Evolutionary conservation across 1,140 invertebrate genomes (phyloP).

Genomic region (Tetramorium alpestre): DNA sequence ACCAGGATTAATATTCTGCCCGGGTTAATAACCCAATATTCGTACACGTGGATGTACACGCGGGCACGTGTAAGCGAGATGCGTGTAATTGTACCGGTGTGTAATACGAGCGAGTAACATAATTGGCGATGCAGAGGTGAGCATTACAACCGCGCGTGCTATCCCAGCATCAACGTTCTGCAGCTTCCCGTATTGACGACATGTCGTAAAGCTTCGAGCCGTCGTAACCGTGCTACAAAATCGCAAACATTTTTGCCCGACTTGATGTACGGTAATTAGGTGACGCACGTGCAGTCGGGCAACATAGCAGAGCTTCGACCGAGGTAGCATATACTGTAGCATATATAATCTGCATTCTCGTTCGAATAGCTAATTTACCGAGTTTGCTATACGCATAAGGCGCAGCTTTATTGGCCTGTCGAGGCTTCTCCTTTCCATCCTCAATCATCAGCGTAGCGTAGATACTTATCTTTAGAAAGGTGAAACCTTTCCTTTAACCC

Average conservation of each 20-base stretch:
- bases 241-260: neutral
- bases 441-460: neutral
- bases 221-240: conserved; percentile 1
- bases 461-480: conserved; percentile 42
- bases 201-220: neutral
- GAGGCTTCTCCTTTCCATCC: conserved; percentile 5
- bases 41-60: neutral
- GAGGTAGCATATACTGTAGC: neutral
- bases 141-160: conserved; percentile 30
- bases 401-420: neutral
- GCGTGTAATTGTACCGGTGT: neutral
- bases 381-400: conserved; percentile 12
- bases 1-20: conserved; percentile 67
- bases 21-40: conserved; percentile 68
- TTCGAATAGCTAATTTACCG: conserved; percentile 26
- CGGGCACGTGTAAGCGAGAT: neutral
- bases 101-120: conserved; percentile 33
- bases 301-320: neutral
- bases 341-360: neutral
- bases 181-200: neutral
- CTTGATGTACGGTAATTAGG: conserved; percentile 27
- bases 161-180: neutral
- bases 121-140: conserved; percentile 39
- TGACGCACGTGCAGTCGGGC: neutral
- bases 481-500: conserved; percentile 30